These are phyloP conservation scores for Cephalotes varians DNA, from an alignment of 2,888 invertebrate genomes.

Conservation along the genomic window DNA sequence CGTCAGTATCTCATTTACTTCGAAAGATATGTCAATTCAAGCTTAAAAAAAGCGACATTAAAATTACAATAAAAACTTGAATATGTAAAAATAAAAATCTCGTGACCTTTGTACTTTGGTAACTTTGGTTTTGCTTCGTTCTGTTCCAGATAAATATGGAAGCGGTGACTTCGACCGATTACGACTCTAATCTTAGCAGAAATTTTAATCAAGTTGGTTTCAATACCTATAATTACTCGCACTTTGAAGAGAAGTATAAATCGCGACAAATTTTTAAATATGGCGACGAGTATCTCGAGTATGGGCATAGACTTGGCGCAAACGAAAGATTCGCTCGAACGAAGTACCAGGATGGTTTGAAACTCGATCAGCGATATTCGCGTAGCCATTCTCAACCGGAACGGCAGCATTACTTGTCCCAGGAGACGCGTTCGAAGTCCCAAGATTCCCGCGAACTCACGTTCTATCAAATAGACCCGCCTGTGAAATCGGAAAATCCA, in stretches of 20 bases:
- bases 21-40: not conserved
- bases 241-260: conserved; percentile 82
- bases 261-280: conserved; percentile 78
- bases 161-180: conserved; percentile 86
- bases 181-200: conserved; percentile 83
- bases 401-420: conserved; percentile 77
- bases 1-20: not conserved
- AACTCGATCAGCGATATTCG: conserved; percentile 77
- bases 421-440: conserved; percentile 82
- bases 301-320: conserved; percentile 73
- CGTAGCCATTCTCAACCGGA: conserved; percentile 83
- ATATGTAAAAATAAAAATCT: not conserved
- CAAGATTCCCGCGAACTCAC: conserved; percentile 81
- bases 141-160: conserved; percentile 87
- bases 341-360: conserved; percentile 70
- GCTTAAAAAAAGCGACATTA: not conserved
- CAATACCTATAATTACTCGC: conserved; percentile 82
- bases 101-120: not conserved
- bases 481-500: conserved; percentile 74
- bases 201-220: conserved; percentile 82
- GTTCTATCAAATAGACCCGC: conserved; percentile 81
- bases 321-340: conserved; percentile 70
- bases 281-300: conserved; percentile 80
- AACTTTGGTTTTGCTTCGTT: conserved; percentile 4
- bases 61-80: not conserved